Percentiles rank a stretch among this genome's conserved stretches.
phyloP scores from a whole-genome alignment of 1,140 invertebrate species.

The Panulirus ornatus region DNA sequence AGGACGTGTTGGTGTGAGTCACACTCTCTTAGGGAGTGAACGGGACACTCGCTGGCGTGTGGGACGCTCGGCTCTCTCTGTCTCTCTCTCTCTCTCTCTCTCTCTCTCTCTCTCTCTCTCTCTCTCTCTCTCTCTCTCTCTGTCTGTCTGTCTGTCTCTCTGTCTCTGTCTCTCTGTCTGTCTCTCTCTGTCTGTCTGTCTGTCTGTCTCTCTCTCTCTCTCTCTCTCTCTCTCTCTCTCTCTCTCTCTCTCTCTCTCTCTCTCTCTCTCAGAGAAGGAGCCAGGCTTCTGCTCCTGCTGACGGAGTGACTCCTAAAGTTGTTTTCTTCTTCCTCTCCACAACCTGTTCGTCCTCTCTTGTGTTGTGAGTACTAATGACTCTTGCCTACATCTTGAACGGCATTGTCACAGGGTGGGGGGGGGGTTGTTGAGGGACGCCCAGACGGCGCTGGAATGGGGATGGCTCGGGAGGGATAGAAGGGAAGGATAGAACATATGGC shows the following conservation, averaged over 20 bases:
- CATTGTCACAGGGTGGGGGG: background rate
- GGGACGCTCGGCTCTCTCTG: background rate
- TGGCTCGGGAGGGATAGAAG: background rate
- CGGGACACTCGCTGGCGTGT: no score
- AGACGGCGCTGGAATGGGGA: background rate
- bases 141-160: background rate
- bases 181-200: background rate
- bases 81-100: background rate
- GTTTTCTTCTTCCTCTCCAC: no score
- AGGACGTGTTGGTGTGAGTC: background rate
- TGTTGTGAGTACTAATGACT: background rate
- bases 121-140: background rate
- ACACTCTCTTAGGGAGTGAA: no score
- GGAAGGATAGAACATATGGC: slow-evolving; percentile 36
- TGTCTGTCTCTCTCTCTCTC: background rate
- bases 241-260: background rate
- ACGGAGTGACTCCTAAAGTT: background rate
- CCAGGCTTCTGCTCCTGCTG: background rate
- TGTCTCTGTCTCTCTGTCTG: background rate
- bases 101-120: background rate
- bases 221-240: background rate
- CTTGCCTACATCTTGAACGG: background rate
- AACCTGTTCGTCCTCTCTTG: background rate
- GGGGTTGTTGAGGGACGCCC: background rate
- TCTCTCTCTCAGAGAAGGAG: background rate